Percentiles rank a stretch among this genome's conserved stretches.
Evolutionary conservation across 2,888 invertebrate genomes (phyloP).

Genomic region (Orchesellides sinensis): DNA sequence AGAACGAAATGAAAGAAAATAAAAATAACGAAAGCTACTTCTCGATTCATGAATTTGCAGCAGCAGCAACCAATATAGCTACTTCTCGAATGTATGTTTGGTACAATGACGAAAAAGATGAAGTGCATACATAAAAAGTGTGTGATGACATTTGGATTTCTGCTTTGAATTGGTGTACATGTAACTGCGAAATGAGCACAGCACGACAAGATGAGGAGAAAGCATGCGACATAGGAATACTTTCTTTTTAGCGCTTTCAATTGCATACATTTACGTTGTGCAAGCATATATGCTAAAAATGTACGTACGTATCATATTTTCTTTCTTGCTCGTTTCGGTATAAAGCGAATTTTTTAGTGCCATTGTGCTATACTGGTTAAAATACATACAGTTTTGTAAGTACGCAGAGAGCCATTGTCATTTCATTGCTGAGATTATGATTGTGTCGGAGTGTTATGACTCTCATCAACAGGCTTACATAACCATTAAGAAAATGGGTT

Average conservation of each 20-base stretch:
- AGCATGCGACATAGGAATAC: too few species aligned
- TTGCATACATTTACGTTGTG: too few species aligned
- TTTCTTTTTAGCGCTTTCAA: too few species aligned
- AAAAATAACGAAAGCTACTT: conserved; percentile 30
- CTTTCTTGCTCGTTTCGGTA: not conserved
- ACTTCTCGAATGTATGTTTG: not conserved
- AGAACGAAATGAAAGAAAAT: conserved; percentile 19
- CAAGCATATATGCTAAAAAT: too few species aligned
- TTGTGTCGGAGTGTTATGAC: conserved; percentile 47
- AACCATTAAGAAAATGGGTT: conserved; percentile 48
- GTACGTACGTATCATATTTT: not conserved
- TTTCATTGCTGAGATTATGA: conserved; percentile 49
- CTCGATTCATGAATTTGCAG: not conserved
- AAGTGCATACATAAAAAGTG: not conserved
- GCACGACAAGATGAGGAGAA: too few species aligned
- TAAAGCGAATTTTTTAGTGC: not conserved
- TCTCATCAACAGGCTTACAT: conserved; percentile 48
- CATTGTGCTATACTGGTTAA: not conserved
- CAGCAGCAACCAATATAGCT: too few species aligned
- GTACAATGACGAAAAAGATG: not conserved
- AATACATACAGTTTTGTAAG: too few species aligned
- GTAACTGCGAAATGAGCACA: too few species aligned
- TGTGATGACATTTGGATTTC: not conserved
- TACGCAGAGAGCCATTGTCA: conserved; percentile 26
- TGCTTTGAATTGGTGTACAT: too few species aligned